Conservation (phyloP, 37 sponge, comb jelly and placozoan species). For the Geodia barretti region DNA sequence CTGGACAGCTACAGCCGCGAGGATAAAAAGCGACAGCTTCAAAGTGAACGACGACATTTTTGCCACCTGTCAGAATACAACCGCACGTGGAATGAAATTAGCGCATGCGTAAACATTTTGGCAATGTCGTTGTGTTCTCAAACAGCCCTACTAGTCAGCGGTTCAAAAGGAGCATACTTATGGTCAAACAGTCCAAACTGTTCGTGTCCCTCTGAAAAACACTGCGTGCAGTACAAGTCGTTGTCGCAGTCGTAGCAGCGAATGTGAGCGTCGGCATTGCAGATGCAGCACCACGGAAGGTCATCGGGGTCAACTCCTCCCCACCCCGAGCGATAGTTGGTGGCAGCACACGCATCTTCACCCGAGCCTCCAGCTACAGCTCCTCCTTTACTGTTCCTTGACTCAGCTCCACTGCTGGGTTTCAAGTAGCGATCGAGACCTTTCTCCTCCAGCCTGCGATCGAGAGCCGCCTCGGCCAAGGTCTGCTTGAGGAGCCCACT, state of each 20-base stretch:
- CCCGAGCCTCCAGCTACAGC: not conserved
- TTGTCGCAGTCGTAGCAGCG: slow-evolving; percentile 87
- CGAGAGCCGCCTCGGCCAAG: slow-evolving; percentile 66
- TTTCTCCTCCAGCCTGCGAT: slow-evolving; percentile 53
- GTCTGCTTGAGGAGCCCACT: slow-evolving; percentile 63
- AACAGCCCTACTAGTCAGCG: not conserved
- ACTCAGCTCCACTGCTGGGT: not conserved
- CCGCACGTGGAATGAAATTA: not conserved
- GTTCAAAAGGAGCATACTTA: slow-evolving; percentile 51
- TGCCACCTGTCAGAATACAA: not conserved
- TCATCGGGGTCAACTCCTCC: slow-evolving; percentile 63
- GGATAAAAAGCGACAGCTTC: not conserved
- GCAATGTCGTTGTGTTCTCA: too few species aligned
- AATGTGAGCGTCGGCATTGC: slow-evolving; percentile 87
- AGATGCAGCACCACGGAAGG: slow-evolving; percentile 96
- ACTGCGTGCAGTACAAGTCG: slow-evolving; percentile 91
- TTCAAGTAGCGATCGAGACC: slow-evolving; percentile 29
- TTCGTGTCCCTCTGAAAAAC: slow-evolving; percentile 91
- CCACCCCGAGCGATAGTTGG: not conserved
- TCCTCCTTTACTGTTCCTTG: not conserved
- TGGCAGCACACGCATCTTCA: not conserved
- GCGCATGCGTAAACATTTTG: not conserved
- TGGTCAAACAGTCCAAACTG: slow-evolving; percentile 85
- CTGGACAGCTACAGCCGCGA: not conserved
- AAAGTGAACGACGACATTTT: not conserved